Evolutionary conservation across 2,888 invertebrate genomes (phyloP).

Genomic region (Trilocha varians): DNA sequence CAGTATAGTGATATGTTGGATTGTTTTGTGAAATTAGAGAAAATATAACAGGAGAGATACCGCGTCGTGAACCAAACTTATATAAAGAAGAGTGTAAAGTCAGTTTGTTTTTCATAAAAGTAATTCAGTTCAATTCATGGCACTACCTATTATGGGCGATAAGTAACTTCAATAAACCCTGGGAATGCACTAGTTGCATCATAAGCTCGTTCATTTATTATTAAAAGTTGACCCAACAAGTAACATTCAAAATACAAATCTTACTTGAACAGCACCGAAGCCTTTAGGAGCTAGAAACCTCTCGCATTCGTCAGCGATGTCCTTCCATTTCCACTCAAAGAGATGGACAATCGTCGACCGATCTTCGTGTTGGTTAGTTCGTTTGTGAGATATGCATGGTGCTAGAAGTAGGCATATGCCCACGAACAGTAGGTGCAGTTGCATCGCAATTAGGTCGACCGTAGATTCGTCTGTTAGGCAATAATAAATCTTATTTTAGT

Average conservation of each 20-base stretch:
- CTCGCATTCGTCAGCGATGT: conserved; percentile 86
- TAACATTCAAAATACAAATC: not conserved
- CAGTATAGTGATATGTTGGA: too few species aligned
- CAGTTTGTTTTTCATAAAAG: too few species aligned
- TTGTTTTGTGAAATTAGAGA: too few species aligned
- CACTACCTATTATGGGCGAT: too few species aligned
- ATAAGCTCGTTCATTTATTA: not conserved
- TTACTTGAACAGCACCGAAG: conserved; percentile 82
- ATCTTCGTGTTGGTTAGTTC: conserved; percentile 59
- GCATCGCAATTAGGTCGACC: conserved; percentile 7
- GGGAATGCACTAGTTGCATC: too few species aligned
- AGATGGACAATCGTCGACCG: conserved; percentile 80
- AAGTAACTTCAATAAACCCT: too few species aligned
- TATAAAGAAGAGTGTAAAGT: too few species aligned
- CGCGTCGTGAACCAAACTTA: too few species aligned
- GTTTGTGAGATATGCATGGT: conserved; percentile 2
- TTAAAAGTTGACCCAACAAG: not conserved
- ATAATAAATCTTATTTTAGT: too few species aligned
- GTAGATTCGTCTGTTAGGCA: too few species aligned
- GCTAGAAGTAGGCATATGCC: not conserved
- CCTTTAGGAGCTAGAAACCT: conserved; percentile 80
- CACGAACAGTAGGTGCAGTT: conserved; percentile 5
- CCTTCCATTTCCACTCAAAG: conserved; percentile 87
- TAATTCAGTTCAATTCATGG: too few species aligned
- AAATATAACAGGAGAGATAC: too few species aligned